These are phyloP conservation scores for Epizoanthus stellaris DNA, from an alignment of 92 coral and sea anemone genomes.

Conservation along the genomic window DNA sequence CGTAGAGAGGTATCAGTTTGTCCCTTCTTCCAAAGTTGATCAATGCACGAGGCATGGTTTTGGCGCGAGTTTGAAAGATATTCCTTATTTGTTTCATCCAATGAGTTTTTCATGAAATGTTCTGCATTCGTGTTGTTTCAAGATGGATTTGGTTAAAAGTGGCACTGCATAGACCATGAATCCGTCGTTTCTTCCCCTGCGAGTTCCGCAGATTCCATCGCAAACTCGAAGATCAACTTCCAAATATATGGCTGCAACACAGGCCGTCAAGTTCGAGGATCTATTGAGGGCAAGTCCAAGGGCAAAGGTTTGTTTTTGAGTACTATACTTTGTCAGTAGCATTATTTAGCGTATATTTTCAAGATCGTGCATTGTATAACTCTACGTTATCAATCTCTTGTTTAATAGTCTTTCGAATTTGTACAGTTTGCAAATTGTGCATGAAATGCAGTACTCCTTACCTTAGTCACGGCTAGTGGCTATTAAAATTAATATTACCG, in stretches of 20 bases:
- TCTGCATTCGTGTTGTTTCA: not conserved
- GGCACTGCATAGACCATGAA: not conserved
- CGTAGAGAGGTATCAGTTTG: not conserved
- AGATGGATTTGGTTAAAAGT: conserved; percentile 18
- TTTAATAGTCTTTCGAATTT: too few relatives aligned
- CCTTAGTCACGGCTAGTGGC: too few relatives aligned
- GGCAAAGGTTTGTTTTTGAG: conserved; percentile 68
- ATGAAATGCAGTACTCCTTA: too few relatives aligned
- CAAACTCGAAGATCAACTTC: not conserved
- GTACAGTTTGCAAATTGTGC: too few relatives aligned
- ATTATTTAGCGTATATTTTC: too few relatives aligned
- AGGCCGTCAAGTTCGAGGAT: conserved; percentile 58
- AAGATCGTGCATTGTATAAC: too few relatives aligned
- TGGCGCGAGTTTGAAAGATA: conserved; percentile 28
- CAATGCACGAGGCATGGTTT: not conserved
- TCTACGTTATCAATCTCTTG: too few relatives aligned
- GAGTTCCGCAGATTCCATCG: not conserved
- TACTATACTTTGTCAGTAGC: too few relatives aligned
- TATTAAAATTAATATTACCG: too few relatives aligned
- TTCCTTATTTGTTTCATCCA: not conserved
- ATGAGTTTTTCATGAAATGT: not conserved
- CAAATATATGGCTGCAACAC: conserved; percentile 40
- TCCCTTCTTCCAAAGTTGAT: not conserved
- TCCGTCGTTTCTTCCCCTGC: conserved; percentile 13
- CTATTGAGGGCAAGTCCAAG: conserved; percentile 84